Evolutionary conservation across 2,888 invertebrate genomes (phyloP).

Genomic region (Pinctada fucata): DNA sequence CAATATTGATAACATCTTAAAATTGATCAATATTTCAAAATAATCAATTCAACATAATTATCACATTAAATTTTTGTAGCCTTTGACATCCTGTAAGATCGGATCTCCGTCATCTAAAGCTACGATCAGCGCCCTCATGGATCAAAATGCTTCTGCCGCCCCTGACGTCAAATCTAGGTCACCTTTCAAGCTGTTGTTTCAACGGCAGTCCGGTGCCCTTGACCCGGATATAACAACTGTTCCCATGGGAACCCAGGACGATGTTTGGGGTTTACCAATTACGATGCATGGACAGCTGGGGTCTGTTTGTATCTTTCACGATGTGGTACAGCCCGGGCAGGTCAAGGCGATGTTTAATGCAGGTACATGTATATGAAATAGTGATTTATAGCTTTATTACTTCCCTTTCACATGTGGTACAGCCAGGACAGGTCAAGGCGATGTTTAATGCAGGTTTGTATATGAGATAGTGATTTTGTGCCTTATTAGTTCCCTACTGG

Average conservation of each 20-base stretch:
- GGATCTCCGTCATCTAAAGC: conserved; percentile 57
- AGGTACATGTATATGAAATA: conserved; percentile 61
- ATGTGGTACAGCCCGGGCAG: conserved; percentile 74
- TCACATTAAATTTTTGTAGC: conserved; percentile 43
- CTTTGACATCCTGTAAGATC: conserved; percentile 53
- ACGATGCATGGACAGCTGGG: conserved; percentile 80
- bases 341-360: conserved; percentile 74
- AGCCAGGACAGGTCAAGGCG: conserved; percentile 74
- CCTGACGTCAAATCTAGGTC: conserved; percentile 52
- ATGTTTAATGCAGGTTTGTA: conserved; percentile 73
- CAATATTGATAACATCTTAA: too few species aligned
- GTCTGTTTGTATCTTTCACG: conserved; percentile 79
- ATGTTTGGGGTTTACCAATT: conserved; percentile 79
- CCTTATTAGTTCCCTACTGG: too few species aligned
- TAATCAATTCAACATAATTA: not conserved
- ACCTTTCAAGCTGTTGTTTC: conserved; percentile 54
- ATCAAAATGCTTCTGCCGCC: conserved; percentile 28
- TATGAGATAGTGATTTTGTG: too few species aligned
- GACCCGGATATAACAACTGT: conserved; percentile 80
- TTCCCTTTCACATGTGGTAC: conserved; percentile 76
- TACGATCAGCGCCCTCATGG: conserved; percentile 14
- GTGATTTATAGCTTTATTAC: too few species aligned
- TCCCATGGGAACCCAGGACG: conserved; percentile 80
- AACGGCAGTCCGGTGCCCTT: conserved; percentile 42
- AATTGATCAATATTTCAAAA: too few species aligned